These are phyloP conservation scores for Atta texana DNA, from an alignment of 1,140 invertebrate genomes.

Conservation along the genomic window DNA sequence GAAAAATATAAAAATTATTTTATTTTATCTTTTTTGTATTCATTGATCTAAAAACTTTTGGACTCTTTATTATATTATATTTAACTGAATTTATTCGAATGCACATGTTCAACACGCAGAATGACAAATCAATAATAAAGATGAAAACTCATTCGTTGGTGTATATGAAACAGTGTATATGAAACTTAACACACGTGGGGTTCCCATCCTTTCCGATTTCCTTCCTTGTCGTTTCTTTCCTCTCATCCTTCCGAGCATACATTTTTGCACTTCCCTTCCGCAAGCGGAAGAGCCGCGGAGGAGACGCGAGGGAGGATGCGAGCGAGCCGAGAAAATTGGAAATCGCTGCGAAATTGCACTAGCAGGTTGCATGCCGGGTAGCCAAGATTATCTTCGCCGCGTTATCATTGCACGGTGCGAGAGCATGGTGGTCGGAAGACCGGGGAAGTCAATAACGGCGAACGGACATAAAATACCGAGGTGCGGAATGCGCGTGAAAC, in stretches of 20 bases:
- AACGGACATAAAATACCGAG: slow-evolving; percentile 49
- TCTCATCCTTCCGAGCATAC: neutral
- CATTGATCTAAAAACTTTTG: neutral
- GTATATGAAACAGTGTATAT: neutral
- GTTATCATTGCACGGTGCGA: slow-evolving; percentile 55
- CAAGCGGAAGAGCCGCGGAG: neutral
- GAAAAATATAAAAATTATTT: neutral
- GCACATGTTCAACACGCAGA: neutral
- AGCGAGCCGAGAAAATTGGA: slow-evolving; percentile 74
- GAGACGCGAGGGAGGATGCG: neutral
- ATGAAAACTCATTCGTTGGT: neutral
- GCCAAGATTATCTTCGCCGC: slow-evolving; percentile 64
- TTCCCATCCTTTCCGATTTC: neutral
- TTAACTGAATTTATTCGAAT: neutral
- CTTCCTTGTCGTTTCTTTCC: neutral
- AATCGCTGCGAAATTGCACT: slow-evolving; percentile 73
- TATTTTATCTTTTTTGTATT: neutral
- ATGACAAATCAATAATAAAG: neutral
- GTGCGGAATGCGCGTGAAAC: slow-evolving; percentile 24
- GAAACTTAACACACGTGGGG: neutral
- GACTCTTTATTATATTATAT: neutral
- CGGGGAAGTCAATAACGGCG: slow-evolving; percentile 46
- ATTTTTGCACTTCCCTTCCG: neutral
- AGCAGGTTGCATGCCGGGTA: slow-evolving; percentile 53
- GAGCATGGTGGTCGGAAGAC: neutral